Base-by-base conservation (phyloP, 2,113 vertebrate species). In the Nothocercus julius region DNA sequence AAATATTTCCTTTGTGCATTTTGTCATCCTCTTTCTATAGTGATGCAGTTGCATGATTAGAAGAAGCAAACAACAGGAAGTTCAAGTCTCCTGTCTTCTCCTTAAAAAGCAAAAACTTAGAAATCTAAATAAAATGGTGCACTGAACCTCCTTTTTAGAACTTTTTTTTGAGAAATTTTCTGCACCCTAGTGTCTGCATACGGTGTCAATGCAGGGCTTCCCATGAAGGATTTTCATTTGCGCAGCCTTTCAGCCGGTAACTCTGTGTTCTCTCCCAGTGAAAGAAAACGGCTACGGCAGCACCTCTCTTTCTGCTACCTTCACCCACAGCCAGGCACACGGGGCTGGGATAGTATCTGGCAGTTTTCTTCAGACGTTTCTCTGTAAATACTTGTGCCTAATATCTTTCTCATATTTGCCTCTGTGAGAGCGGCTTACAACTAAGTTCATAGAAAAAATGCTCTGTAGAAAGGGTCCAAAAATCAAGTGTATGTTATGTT, bases 331-430 rank as follows among this genome's bases (percentile, higher is more conserved):
- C 82, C 66, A 82, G 61, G 11, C 85, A 18, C 0, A 0, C 44
- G 59, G 70, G 62, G 34, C 82, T 94, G 34, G 28, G 79, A 92
- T 12, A 70, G 19, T 49, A 42, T 36, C 84, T 86, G 90, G 74
- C 70, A 81, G 25, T 61, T 77, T 91, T 83, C 21, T 68, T 94
- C 91, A 82, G 61, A 69, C 69, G 53, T 92, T 89, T 89, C 63
- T 79, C 49, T 4, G 0, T 80, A 87, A 90, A 82, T 68, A 54
- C 66, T 81, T 77, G 19, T 30, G 86, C 81, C 88, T 92, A 74
- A 92, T 93, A 86, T 90, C 81, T 85, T 94, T 96, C 78, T 83
- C 13, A 6, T 82, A 44, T 83, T 95, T 90, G 44, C 11, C 27
- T 90, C 63, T 34, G 47, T 73, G 66, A 89, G 81, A 95, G 76